Evolutionary conservation across 2,113 vertebrate genomes (phyloP).

Genomic region (Bambusicola thoracicus): DNA sequence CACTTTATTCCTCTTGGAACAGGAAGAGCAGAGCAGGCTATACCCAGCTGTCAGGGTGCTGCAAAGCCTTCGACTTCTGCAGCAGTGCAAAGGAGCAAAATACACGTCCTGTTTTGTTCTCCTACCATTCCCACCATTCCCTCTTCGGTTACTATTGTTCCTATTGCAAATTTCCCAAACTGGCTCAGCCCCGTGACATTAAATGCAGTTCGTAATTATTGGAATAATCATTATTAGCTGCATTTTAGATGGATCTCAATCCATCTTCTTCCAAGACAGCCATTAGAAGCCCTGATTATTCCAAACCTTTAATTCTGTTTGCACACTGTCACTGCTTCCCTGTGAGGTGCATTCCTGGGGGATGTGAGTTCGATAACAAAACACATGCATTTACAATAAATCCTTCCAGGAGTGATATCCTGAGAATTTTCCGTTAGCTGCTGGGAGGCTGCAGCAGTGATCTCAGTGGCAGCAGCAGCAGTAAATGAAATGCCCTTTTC

Average conservation of each 20-base stretch:
- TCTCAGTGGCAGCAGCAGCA: not conserved
- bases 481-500: not conserved
- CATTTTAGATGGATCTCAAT: not conserved
- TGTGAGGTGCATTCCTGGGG: not conserved
- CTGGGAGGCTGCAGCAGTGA: not conserved
- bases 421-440: not conserved
- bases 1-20: conserved; percentile 2
- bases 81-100: not conserved
- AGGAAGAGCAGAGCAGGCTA: not conserved
- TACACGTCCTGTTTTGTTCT: not conserved
- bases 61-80: conserved; percentile 9
- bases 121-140: not conserved
- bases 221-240: not conserved
- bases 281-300: conserved; percentile 7
- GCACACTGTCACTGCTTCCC: not conserved
- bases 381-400: not conserved
- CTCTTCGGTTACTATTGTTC: not conserved
- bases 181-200: not conserved
- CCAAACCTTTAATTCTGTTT: not conserved
- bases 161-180: not conserved
- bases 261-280: not conserved
- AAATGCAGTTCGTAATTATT: not conserved
- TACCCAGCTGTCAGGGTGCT: not conserved
- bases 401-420: not conserved
- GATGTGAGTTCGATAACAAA: conserved; percentile 3